A percentile compares a stretch with the other conserved stretches of the same genome.
Evolutionary conservation across 2,888 invertebrate species (phyloP).

Genomic region (Dorcus hopei): DNA sequence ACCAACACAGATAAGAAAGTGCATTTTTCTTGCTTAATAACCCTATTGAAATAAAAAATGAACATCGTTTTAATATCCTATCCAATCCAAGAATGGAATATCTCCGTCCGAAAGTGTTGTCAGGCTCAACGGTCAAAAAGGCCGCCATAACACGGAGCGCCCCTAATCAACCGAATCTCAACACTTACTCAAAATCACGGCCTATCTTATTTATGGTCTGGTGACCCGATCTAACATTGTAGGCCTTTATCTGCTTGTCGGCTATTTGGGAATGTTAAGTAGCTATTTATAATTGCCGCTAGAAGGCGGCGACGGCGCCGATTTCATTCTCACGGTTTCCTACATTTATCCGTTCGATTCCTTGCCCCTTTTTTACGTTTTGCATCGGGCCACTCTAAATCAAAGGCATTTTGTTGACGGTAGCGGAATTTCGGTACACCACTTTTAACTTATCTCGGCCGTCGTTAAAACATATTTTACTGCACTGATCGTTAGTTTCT

Average conservation of each 20-base stretch:
- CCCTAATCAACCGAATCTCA: slow-evolving; percentile 45
- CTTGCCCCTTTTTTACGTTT: slow-evolving; percentile 7
- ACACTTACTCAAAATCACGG: slow-evolving; percentile 46
- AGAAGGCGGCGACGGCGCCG: slow-evolving; percentile 37
- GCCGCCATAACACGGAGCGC: slow-evolving; percentile 36
- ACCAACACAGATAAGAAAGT: not conserved
- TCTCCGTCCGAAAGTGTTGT: slow-evolving; percentile 36
- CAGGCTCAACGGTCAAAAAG: slow-evolving; percentile 37
- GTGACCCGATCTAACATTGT: slow-evolving; percentile 43
- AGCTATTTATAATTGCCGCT: slow-evolving; percentile 46
- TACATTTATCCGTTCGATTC: slow-evolving; percentile 4
- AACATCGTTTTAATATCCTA: slow-evolving; percentile 35
- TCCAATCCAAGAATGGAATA: slow-evolving; percentile 38
- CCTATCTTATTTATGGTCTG: slow-evolving; percentile 48
- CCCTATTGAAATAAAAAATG: slow-evolving; percentile 33
- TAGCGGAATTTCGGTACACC: slow-evolving; percentile 49
- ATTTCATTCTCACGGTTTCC: slow-evolving; percentile 19
- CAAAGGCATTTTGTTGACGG: slow-evolving; percentile 41
- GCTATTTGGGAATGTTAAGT: slow-evolving; percentile 46
- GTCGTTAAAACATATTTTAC: slow-evolving; percentile 46
- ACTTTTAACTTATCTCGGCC: slow-evolving; percentile 44
- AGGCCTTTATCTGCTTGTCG: slow-evolving; percentile 41
- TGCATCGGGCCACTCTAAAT: slow-evolving; percentile 26
- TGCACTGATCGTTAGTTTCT: slow-evolving; percentile 41
- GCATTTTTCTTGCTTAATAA: not conserved